Evolutionary conservation across 2,113 vertebrate species (phyloP).

Genomic region (Leuciscus idus): DNA sequence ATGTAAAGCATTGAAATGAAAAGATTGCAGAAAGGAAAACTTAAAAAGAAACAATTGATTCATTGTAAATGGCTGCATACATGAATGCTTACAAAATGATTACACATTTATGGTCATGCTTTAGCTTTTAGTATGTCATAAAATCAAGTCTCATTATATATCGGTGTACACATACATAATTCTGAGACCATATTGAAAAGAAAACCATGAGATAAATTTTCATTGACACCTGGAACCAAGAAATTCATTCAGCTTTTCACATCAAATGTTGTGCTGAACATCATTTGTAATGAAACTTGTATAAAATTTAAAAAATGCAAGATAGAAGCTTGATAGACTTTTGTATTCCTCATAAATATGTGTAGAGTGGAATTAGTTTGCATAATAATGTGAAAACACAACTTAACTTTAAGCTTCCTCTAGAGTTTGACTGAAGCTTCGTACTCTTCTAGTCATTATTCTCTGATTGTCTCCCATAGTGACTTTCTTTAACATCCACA

Average conservation of each 20-base stretch:
- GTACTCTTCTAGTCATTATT: slow-evolving; percentile 25
- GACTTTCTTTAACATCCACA: slow-evolving; percentile 21
- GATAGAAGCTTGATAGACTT: not conserved
- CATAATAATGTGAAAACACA: not conserved
- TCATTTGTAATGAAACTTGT: not conserved
- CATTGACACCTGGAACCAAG: not conserved
- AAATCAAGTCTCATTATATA: not conserved
- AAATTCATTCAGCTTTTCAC: not conserved
- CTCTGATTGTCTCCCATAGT: not conserved
- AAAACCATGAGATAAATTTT: not conserved
- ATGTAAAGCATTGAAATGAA: not conserved
- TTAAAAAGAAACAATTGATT: not conserved
- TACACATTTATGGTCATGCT: no score
- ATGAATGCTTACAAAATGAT: not conserved
- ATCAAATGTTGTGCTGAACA: not conserved
- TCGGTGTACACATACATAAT: not conserved
- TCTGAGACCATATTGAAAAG: not conserved
- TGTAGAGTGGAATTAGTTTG: not conserved
- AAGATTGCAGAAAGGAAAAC: not conserved
- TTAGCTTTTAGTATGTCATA: no score
- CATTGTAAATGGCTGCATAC: not conserved
- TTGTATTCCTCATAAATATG: not conserved
- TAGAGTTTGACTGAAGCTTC: slow-evolving; percentile 6
- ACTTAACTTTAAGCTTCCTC: not conserved
- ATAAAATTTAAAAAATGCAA: not conserved